Conservation (phyloP, 2,888 invertebrate genomes). For the Drosophila histrio region DNA sequence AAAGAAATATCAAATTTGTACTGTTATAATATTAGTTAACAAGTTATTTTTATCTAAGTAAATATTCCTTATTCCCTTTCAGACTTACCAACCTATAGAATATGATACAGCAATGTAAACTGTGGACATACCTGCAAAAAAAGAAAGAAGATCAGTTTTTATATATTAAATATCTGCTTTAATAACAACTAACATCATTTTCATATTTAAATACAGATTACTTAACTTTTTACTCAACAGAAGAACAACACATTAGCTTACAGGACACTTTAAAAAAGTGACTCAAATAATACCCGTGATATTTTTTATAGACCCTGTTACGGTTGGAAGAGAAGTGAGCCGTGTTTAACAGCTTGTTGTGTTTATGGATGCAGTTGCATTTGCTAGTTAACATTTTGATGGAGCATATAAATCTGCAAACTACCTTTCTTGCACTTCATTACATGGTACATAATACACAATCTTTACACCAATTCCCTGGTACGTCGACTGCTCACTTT, state of each 20-base stretch:
- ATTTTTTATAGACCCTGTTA: not conserved
- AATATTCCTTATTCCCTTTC: not conserved
- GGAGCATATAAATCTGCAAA: constrained; percentile 33
- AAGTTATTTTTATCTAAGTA: too few relatives aligned
- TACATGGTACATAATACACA: constrained; percentile 19
- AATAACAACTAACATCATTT: not conserved
- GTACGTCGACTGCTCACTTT: constrained; percentile 31
- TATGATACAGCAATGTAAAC: not conserved
- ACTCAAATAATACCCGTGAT: not conserved
- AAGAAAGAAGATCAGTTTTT: not conserved
- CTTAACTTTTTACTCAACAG: not conserved
- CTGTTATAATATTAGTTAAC: too few relatives aligned
- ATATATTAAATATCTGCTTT: too few relatives aligned
- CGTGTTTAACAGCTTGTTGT: constrained; percentile 20
- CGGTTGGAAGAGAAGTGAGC: not conserved
- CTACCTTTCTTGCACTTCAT: constrained; percentile 46
- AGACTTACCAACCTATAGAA: not conserved
- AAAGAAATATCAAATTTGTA: too few relatives aligned
- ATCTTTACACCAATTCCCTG: constrained; percentile 11
- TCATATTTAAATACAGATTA: not conserved
- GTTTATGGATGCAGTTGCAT: constrained; percentile 43
- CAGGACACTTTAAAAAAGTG: not conserved
- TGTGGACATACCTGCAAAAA: constrained; percentile 1
- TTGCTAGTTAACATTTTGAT: constrained; percentile 49
- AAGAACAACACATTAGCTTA: not conserved